These are phyloP conservation scores for Sander lucioperca DNA, from an alignment of 2,113 vertebrate species.

Conservation along the genomic window DNA sequence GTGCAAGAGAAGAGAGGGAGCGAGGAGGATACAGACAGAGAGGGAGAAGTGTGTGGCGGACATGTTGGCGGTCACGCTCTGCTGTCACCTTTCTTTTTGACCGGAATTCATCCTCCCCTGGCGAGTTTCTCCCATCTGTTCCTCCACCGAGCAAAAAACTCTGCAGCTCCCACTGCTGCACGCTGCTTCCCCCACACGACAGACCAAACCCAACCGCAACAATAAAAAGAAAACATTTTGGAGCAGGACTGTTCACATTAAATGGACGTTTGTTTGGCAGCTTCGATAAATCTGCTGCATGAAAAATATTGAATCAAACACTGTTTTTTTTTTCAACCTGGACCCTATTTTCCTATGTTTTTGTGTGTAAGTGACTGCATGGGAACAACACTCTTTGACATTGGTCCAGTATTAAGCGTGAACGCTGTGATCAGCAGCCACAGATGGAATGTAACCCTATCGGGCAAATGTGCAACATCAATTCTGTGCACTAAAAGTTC, in stretches of 20 bases:
- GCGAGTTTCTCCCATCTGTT: conserved; percentile 79
- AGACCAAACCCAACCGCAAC: not conserved
- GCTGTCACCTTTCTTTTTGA: conserved; percentile 79
- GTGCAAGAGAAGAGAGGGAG: conserved; percentile 17
- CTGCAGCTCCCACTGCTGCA: conserved; percentile 65
- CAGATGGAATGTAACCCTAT: no score
- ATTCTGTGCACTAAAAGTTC: no score
- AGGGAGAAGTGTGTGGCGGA: conserved; percentile 63
- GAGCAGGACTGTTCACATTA: not conserved
- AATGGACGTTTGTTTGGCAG: not conserved
- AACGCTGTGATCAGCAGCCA: no score
- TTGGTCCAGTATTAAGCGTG: no score
- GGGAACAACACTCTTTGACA: no score
- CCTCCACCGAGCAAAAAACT: conserved; percentile 59
- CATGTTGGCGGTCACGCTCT: conserved; percentile 81
- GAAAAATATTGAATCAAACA: not conserved
- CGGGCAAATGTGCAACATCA: no score
- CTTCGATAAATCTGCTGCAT: not conserved
- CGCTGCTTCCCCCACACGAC: not conserved
- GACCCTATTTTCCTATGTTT: no score
- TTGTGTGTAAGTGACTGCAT: no score
- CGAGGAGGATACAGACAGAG: conserved; percentile 9
- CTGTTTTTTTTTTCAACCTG: no score
- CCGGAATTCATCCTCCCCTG: conserved; percentile 78
- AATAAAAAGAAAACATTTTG: not conserved